Evolutionary conservation across 2,888 invertebrate genomes (phyloP).

Genomic region (Metallyticus violacea): DNA sequence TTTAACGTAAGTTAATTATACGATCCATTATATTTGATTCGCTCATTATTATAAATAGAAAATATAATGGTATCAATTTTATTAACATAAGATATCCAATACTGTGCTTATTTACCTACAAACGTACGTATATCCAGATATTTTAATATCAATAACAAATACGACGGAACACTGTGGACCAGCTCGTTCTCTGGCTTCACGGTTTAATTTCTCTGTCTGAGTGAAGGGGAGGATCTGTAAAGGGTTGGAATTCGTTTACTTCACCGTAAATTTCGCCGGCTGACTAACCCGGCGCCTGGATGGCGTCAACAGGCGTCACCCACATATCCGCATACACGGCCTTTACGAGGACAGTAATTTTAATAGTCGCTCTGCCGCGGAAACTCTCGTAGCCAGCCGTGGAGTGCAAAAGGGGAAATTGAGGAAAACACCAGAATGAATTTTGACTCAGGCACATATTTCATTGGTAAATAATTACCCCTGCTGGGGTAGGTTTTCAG

Average conservation of each 20-base stretch:
- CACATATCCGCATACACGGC: neutral
- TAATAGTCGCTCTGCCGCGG: neutral
- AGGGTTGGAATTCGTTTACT: neutral
- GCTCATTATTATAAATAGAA: too few relatives aligned
- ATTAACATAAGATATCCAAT: too few relatives aligned
- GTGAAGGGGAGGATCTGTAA: neutral
- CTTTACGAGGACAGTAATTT: neutral
- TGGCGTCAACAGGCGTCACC: neutral
- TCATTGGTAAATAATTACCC: neutral
- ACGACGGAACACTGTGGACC: neutral
- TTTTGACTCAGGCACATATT: neutral
- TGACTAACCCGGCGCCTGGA: neutral
- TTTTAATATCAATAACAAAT: neutral
- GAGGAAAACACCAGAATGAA: neutral
- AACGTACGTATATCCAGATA: too few relatives aligned
- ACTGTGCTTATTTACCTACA: too few relatives aligned
- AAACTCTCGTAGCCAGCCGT: neutral
- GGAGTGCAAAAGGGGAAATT: neutral
- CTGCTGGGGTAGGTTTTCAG: too few relatives aligned
- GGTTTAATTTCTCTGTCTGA: too few relatives aligned
- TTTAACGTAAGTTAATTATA: too few relatives aligned
- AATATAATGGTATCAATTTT: too few relatives aligned
- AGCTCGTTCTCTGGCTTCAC: neutral
- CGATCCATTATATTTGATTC: too few relatives aligned
- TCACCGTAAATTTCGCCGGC: neutral